phyloP scores from a whole-genome alignment of 2,113 vertebrate species.

The Plotosus lineatus region DNA sequence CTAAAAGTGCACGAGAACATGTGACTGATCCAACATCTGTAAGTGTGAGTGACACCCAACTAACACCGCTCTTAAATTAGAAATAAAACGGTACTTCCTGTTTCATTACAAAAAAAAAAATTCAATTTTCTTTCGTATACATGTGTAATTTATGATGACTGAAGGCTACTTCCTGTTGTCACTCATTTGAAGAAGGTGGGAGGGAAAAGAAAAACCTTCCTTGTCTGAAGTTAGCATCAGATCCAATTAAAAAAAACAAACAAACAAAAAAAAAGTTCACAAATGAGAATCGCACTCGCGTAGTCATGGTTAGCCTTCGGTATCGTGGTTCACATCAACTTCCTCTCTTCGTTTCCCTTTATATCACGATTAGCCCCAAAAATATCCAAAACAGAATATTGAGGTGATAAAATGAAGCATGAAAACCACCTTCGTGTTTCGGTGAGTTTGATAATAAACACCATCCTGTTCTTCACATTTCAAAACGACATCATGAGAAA shows the following conservation, averaged over 20 bases:
- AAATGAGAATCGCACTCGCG: not conserved
- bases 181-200: not conserved
- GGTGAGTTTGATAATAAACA: not conserved
- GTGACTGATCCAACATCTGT: not conserved
- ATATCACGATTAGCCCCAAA: not conserved
- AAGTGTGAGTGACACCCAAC: not conserved
- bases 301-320: not conserved
- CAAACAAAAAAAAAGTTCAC: conserved; percentile 9
- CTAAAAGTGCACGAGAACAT: not conserved
- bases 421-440: not conserved
- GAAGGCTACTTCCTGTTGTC: not conserved
- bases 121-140: not conserved
- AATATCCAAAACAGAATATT: not conserved
- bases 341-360: conserved; percentile 20
- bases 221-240: not conserved
- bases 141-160: not conserved
- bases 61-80: not conserved
- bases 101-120: not conserved
- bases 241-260: not conserved
- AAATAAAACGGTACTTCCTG: not conserved
- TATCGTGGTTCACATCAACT: not conserved
- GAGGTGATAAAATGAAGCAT: not conserved
- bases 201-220: not conserved
- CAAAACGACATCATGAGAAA: not conserved
- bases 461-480: not conserved